Evolutionary conservation across 2,888 invertebrate genomes (phyloP).

Genomic region (Yponomeuta plumbellus): DNA sequence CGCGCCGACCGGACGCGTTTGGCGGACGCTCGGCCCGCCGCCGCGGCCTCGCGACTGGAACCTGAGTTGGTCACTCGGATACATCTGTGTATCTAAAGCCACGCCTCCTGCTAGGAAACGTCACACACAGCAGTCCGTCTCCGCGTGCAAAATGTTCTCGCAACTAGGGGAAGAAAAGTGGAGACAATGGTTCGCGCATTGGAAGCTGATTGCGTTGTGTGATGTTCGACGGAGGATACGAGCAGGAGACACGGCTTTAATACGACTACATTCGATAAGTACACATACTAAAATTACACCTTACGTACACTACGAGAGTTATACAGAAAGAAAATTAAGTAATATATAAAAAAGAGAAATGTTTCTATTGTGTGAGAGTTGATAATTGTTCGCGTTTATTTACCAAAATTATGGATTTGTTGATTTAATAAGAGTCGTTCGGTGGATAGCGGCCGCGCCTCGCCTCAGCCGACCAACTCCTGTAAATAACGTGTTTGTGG

Average conservation of each 20-base stretch:
- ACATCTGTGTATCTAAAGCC: slow-evolving; percentile 41
- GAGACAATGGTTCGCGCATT: too few relatives aligned
- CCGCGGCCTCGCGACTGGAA: slow-evolving; percentile 53
- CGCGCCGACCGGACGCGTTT: slow-evolving; percentile 16
- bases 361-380: slow-evolving; percentile 69
- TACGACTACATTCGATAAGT: slow-evolving; percentile 60
- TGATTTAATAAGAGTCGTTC: slow-evolving; percentile 38
- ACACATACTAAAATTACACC: slow-evolving; percentile 61
- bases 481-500: slow-evolving; percentile 62
- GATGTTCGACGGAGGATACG: too few relatives aligned
- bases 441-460: background rate
- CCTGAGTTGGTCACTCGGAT: slow-evolving; percentile 68
- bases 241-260: slow-evolving; percentile 17
- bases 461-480: slow-evolving; percentile 31
- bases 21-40: slow-evolving; percentile 30
- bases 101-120: too few relatives aligned
- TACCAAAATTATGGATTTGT: slow-evolving; percentile 66
- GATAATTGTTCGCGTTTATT: slow-evolving; percentile 61
- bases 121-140: too few relatives aligned
- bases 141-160: too few relatives aligned
- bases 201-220: too few relatives aligned
- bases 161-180: too few relatives aligned
- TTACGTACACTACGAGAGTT: slow-evolving; percentile 63
- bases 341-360: slow-evolving; percentile 65
- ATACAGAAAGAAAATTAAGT: slow-evolving; percentile 41